A percentile compares a stretch with the other conserved stretches of the same genome.
phyloP scores from a whole-genome alignment of 2,888 invertebrate genomes.

The Drosophila pegasa region DNA sequence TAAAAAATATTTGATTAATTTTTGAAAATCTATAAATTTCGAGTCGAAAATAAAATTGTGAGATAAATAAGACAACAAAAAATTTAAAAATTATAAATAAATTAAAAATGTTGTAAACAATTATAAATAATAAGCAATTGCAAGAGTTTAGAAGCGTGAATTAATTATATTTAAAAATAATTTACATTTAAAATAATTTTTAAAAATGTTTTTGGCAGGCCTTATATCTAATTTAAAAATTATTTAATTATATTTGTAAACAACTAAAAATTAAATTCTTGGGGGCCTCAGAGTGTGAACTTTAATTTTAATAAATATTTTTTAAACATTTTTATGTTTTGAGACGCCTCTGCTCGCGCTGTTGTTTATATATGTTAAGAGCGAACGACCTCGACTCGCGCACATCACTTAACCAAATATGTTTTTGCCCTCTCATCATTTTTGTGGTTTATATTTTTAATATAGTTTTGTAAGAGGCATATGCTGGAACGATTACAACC shows the following conservation, averaged over 20 bases:
- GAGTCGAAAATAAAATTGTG: too few species aligned
- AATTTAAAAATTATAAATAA: too few species aligned
- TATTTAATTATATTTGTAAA: not conserved
- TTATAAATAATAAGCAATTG: too few species aligned
- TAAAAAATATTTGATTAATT: too few species aligned
- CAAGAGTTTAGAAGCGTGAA: too few species aligned
- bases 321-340: not conserved
- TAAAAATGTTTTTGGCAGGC: too few species aligned
- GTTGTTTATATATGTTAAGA: conserved; percentile 25
- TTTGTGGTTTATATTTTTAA: conserved; percentile 9
- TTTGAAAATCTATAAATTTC: too few species aligned
- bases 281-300: not conserved
- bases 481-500: not conserved
- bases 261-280: not conserved
- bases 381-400: conserved; percentile 33
- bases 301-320: not conserved
- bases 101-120: too few species aligned
- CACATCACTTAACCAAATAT: conserved; percentile 48
- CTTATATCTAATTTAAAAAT: too few species aligned
- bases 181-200: too few species aligned
- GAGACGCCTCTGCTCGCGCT: conserved; percentile 23
- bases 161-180: too few species aligned
- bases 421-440: conserved; percentile 22
- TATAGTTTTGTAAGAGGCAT: not conserved
- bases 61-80: too few species aligned